A percentile compares a stretch with the other conserved stretches of the same genome.
These are phyloP conservation scores for Morus bassanus DNA, from an alignment of 2,797 vertebrate species.

Conservation along the genomic window DNA sequence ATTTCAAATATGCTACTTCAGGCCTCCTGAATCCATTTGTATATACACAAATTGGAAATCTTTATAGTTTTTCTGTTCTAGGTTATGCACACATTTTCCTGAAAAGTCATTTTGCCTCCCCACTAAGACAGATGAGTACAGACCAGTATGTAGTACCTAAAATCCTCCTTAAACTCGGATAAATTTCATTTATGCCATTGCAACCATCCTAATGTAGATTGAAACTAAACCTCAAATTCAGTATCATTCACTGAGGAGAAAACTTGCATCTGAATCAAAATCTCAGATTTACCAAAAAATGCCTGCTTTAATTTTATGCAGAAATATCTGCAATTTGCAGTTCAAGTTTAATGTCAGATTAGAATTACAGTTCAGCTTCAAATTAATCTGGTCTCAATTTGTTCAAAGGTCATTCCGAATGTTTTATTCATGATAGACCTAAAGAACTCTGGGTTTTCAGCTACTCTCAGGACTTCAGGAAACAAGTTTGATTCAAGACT, in stretches of 20 bases:
- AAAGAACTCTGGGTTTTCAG: background rate
- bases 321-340: background rate
- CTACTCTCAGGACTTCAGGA: background rate
- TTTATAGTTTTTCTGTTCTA: background rate
- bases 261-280: background rate
- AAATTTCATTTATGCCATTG: background rate
- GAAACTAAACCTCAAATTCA: background rate
- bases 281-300: background rate
- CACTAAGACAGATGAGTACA: background rate
- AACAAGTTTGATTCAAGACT: background rate
- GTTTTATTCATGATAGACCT: background rate
- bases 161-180: background rate
- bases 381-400: background rate
- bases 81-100: background rate
- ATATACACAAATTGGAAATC: background rate
- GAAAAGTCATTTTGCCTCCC: background rate
- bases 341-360: background rate
- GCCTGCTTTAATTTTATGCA: background rate
- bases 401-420: background rate
- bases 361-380: background rate
- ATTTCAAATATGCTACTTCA: background rate
- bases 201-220: background rate
- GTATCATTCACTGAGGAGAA: background rate
- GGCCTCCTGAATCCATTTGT: background rate
- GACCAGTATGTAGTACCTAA: background rate